Evolutionary conservation across 2,888 invertebrate genomes (phyloP), one percentile per base, ranked within the genome.

Genomic region (Reticulitermes lucifugus): DNA sequence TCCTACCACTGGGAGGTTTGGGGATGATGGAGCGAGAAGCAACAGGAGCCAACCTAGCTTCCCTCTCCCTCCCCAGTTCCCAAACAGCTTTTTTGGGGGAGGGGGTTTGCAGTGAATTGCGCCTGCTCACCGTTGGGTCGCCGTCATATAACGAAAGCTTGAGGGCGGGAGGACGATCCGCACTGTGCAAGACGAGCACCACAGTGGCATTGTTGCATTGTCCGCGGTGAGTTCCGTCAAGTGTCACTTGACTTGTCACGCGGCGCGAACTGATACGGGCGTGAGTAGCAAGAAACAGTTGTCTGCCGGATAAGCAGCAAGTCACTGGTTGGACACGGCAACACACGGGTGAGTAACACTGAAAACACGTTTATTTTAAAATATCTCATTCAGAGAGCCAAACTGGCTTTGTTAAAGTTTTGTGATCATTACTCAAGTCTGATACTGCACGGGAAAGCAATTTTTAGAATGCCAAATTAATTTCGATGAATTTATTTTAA

Each of bases 21-120:
- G 29, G 81, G 81, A 81, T 81, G 79, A 79, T 79, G 55, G 79
- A 79, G 79, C 79, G 81, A 81, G 83, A 83, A 83, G 83, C 83
- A 83, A 83, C 83, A 83, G 83, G 83, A 83, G 83, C 46, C 21
- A 29, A 22, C 43, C 35, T 55, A 51, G 46, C 55, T 51, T 51
- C 51, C 21, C 77, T 46, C 77, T 46, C 51, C 22, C 77, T 21
- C n/a, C 77, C 22, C n/a, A n/a, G 46, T 46, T 46, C 51, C 46
- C 43, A 77, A n/a, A 43, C 21, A 22, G 46, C 22, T 43, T 43
- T 46, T 43, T 22, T 35, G 55, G n/a, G n/a, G 79, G 12, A 21
- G 79, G 51, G 79, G 79, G 46, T 46, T 75, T 18, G 75, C 35
- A 22, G 18, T 46, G 46, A 21, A 51, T 51, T 59, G 80, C 80